Evolutionary conservation across 2,888 invertebrate species (phyloP).

Genomic region (Phytoseiulus persimilis): DNA sequence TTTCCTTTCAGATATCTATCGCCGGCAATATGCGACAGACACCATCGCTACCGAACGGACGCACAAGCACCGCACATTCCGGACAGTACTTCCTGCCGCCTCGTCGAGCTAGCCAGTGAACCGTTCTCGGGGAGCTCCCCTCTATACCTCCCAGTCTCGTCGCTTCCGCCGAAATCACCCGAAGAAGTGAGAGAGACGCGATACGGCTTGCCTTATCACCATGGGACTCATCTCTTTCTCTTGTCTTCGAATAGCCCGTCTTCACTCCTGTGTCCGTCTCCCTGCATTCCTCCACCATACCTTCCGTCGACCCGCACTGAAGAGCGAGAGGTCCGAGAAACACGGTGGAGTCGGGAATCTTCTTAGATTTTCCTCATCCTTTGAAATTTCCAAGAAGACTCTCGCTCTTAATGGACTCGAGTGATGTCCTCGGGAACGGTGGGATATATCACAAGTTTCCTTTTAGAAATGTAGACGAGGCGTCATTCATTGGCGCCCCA

Average conservation of each 20-base stretch:
- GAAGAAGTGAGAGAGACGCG: background rate
- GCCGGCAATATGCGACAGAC: background rate
- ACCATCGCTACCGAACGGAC: background rate
- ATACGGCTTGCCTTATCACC: background rate
- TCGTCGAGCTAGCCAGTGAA: background rate
- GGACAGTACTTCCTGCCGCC: background rate
- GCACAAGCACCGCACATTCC: background rate
- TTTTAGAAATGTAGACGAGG: too few relatives aligned
- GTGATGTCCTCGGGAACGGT: too few relatives aligned
- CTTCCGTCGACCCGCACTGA: too few relatives aligned
- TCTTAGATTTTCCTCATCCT: too few relatives aligned
- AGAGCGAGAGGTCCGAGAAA: too few relatives aligned
- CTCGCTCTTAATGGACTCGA: too few relatives aligned
- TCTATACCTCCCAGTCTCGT: background rate
- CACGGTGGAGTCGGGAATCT: too few relatives aligned
- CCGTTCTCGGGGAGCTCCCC: background rate
- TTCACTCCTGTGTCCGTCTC: background rate
- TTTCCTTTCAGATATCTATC: background rate
- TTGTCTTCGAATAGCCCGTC: background rate
- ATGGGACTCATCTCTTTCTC: background rate
- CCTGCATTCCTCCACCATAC: background rate
- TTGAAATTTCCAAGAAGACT: too few relatives aligned
- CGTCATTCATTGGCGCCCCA: too few relatives aligned
- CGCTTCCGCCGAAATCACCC: background rate
- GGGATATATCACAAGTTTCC: too few relatives aligned